phyloP scores from a whole-genome alignment of 2,888 invertebrate genomes.

The Nemapogon koenigi region DNA sequence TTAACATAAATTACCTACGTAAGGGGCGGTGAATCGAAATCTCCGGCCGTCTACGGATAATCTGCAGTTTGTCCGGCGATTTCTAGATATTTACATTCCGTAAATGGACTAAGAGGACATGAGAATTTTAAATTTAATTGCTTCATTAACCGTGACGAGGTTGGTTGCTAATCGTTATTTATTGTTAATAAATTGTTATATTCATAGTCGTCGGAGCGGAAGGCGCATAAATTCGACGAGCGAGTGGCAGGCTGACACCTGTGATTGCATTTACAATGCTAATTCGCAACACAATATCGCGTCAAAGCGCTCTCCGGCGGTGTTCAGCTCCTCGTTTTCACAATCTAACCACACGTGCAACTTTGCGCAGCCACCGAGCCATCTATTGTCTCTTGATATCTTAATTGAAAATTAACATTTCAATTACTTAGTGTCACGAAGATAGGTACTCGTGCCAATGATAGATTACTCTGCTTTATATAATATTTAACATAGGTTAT shows the following conservation, averaged over 20 bases:
- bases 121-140: slow-evolving; percentile 29
- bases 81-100: too few relatives aligned
- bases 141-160: slow-evolving; percentile 35
- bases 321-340: slow-evolving; percentile 17
- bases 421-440: too few relatives aligned
- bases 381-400: too few relatives aligned
- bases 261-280: slow-evolving; percentile 66
- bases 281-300: slow-evolving; percentile 54
- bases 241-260: slow-evolving; percentile 57
- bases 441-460: too few relatives aligned
- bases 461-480: too few relatives aligned
- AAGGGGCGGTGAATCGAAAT: too few relatives aligned
- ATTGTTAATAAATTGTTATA: slow-evolving; percentile 54
- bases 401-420: too few relatives aligned
- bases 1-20: too few relatives aligned
- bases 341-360: slow-evolving; percentile 14
- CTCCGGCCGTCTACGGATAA: too few relatives aligned
- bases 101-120: too few relatives aligned
- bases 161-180: slow-evolving; percentile 46
- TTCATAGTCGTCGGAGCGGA: slow-evolving; percentile 47
- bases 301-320: slow-evolving; percentile 16
- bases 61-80: too few relatives aligned
- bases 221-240: slow-evolving; percentile 57
- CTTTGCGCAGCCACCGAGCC: not conserved
- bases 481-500: too few relatives aligned